phyloP scores from a whole-genome alignment of 2,113 vertebrate genomes.

The Holacanthus passer region DNA sequence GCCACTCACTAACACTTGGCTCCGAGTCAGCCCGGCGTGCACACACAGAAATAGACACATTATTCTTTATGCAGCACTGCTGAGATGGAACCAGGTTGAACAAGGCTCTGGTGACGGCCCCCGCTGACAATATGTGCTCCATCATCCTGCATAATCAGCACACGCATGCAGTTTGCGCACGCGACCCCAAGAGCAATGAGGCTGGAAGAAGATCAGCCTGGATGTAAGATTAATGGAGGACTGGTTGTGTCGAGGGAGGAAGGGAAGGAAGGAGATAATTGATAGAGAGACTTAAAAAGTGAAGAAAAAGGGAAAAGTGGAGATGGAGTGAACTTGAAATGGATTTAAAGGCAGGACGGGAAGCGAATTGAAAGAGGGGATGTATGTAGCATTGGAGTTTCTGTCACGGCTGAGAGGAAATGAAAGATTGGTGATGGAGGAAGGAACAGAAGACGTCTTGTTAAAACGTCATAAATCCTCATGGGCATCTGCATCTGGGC shows the following conservation, averaged over 20 bases:
- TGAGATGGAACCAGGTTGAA: constrained; percentile 43
- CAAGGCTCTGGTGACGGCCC: constrained; percentile 36
- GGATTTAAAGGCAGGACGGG: constrained; percentile 8
- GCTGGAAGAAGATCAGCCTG: constrained; percentile 34
- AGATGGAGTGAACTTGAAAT: constrained; percentile 9
- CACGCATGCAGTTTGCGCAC: constrained; percentile 27
- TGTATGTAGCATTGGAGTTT: constrained; percentile 3
- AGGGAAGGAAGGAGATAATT: constrained; percentile 26
- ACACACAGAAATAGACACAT: constrained; percentile 1
- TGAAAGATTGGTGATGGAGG: constrained; percentile 48
- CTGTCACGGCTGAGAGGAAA: constrained; percentile 47
- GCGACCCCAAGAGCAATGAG: constrained; percentile 33
- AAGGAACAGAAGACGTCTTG: constrained; percentile 36
- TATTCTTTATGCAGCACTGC: neutral
- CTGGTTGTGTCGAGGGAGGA: neutral
- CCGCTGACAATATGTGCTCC: constrained; percentile 37
- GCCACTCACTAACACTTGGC: constrained; percentile 44
- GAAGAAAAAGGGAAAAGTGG: neutral
- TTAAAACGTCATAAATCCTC: constrained; percentile 67
- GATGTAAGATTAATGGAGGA: constrained; percentile 30
- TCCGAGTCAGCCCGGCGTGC: neutral
- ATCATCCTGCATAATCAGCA: constrained; percentile 57
- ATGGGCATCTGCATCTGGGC: constrained; percentile 1
- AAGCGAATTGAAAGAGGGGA: constrained; percentile 13
- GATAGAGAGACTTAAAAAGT: constrained; percentile 19